A percentile compares a stretch with the other conserved stretches of the same genome.
phyloP scores from a whole-genome alignment of 2,888 invertebrate genomes.

The Dryomyza anilis region DNA sequence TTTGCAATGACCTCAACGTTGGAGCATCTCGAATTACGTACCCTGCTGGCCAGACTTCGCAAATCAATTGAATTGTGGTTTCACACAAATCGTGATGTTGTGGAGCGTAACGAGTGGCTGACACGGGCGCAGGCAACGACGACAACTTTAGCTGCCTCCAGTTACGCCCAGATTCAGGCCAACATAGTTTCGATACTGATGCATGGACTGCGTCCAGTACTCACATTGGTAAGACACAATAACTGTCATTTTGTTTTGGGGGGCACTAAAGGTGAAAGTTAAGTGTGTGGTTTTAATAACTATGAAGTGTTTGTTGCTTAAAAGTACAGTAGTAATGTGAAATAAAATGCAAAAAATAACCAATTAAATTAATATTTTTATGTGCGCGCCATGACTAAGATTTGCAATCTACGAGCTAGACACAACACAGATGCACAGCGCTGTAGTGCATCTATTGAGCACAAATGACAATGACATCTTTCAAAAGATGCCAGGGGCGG shows the following conservation, averaged over 20 bases:
- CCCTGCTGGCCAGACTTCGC: slow-evolving; percentile 32
- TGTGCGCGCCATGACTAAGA: neutral
- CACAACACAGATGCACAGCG: too few relatives aligned
- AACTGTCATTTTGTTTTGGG: too few relatives aligned
- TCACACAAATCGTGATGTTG: slow-evolving; percentile 23
- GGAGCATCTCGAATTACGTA: slow-evolving; percentile 26
- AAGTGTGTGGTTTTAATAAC: neutral
- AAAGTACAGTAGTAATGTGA: neutral
- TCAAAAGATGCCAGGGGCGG: too few relatives aligned
- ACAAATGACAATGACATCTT: too few relatives aligned
- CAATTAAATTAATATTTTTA: neutral
- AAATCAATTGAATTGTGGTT: slow-evolving; percentile 37
- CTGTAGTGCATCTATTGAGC: too few relatives aligned
- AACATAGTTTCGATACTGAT: slow-evolving; percentile 41
- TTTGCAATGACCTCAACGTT: neutral
- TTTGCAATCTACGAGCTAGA: too few relatives aligned
- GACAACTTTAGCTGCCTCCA: too few relatives aligned
- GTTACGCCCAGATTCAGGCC: slow-evolving; percentile 6
- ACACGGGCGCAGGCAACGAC: neutral
- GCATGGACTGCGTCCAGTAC: slow-evolving; percentile 41
- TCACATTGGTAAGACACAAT: slow-evolving; percentile 28
- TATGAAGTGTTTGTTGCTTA: neutral
- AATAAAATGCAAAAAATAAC: neutral
- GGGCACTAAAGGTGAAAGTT: slow-evolving; percentile 28
- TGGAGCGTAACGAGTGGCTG: neutral